phyloP scores from a whole-genome alignment of 2,797 vertebrate genomes.

The Hozukius guyotensis region DNA sequence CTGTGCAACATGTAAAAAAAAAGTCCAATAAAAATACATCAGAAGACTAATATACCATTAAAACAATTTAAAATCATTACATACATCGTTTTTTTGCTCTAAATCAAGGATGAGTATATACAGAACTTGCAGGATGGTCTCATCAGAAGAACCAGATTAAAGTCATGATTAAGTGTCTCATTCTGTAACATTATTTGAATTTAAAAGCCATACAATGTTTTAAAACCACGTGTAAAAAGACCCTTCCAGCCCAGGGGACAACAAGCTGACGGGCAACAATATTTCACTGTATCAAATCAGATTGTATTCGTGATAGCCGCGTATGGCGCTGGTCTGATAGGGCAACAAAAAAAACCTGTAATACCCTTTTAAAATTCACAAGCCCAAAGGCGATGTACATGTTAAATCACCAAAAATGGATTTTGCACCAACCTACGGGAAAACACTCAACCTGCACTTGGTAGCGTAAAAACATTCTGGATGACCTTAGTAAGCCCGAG shows the following conservation, averaged over 20 bases:
- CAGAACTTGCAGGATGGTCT: slow-evolving; percentile 21
- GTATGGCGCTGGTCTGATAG: slow-evolving; percentile 13
- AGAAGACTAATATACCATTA: slow-evolving; percentile 58
- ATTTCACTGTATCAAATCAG: slow-evolving; percentile 22
- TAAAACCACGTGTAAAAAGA: slow-evolving; percentile 43
- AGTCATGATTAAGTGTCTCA: slow-evolving; percentile 34
- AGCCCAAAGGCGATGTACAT: background rate
- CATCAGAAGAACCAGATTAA: slow-evolving; percentile 11
- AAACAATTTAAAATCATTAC: slow-evolving; percentile 53
- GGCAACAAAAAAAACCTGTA: slow-evolving; percentile 12
- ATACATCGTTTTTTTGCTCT: slow-evolving; percentile 39
- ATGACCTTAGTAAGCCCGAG: background rate
- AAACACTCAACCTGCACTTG: slow-evolving; percentile 23
- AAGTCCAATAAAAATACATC: slow-evolving; percentile 64
- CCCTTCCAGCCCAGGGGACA: background rate
- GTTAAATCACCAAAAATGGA: slow-evolving; percentile 7
- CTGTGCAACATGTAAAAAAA: slow-evolving; percentile 71
- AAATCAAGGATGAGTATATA: slow-evolving; percentile 51
- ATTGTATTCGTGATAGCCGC: background rate
- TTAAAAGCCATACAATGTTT: slow-evolving; percentile 38
- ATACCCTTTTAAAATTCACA: slow-evolving; percentile 30
- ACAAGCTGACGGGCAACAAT: background rate
- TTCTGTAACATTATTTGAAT: slow-evolving; percentile 22
- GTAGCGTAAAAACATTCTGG: slow-evolving; percentile 21
- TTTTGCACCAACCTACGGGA: slow-evolving; percentile 14